phyloP scores from a whole-genome alignment of 53 echinoderm and acorn worm genomes.

The Apostichopus leukothele region DNA sequence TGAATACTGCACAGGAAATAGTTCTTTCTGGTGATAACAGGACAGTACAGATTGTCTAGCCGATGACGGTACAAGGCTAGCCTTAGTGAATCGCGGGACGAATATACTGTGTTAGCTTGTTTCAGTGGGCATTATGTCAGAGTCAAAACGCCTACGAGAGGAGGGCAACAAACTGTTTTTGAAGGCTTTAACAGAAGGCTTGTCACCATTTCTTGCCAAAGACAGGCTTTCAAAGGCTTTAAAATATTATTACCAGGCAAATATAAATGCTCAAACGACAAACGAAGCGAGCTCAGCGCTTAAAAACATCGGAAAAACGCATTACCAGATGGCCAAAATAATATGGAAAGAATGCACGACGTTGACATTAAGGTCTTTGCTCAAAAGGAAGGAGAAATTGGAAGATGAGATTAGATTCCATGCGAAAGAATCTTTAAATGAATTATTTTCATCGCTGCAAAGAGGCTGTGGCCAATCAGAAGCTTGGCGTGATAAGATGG shows the following conservation, averaged over 20 bases:
- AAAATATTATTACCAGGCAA: conserved; percentile 35
- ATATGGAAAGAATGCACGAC: neutral
- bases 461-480: neutral
- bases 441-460: conserved; percentile 12
- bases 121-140: neutral
- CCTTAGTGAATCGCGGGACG: no score
- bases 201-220: conserved; percentile 26
- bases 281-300: conserved; percentile 12
- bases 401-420: conserved; percentile 31
- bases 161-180: conserved; percentile 13
- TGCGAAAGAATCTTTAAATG: conserved; percentile 15
- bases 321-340: conserved; percentile 27
- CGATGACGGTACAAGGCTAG: no score
- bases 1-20: no score
- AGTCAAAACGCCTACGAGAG: neutral
- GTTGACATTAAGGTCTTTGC: neutral
- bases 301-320: conserved; percentile 27
- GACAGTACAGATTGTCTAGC: no score
- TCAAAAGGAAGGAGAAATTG: neutral
- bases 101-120: no score
- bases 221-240: conserved; percentile 12
- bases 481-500: conserved; percentile 20
- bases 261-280: neutral
- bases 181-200: neutral
- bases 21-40: no score